Evolutionary conservation across 92 coral and sea anemone species (phyloP), one percentile per base, ranked within the genome.

Genomic region (Palythoa grandiflora): DNA sequence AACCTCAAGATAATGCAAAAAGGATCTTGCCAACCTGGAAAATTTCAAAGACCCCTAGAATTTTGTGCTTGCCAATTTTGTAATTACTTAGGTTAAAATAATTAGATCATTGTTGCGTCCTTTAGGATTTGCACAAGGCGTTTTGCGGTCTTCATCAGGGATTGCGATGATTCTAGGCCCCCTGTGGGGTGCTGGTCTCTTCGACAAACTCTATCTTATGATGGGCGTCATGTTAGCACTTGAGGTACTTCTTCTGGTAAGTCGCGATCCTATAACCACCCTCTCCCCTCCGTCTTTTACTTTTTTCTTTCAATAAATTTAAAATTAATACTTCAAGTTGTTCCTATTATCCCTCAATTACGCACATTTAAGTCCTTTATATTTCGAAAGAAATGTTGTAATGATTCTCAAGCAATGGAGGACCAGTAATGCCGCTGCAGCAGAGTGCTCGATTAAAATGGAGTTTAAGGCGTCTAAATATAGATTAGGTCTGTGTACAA

Each of bases 141-240:
- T 96, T 75, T 96, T 89, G 77, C 94, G 99, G 70, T 95, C 99
- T 0, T 88, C 89, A 6, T 90, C 98, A 74, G 97, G 99, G 13
- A 87, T 96, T 40, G 99, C 96, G 13, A 95, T 91, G 84, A 96
- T 96, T 65, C 88, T 96, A 83, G 99, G 99, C 5, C 95, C 99
- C 73, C 83, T 96, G 76, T 96, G 99, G 99, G 99, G 99, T 35
- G 99, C 94, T 37, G 93, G 98, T 1, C 96, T 96, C n/a, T 89
- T 88, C 35, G 80, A 90, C 78, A 90, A 89, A 40, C 90, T 95
- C 35, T 94, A 88, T 73, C 55, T 92, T 13, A 94, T 93, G 84
- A 52, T 96, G 37, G 90, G 91, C 16, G 99, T 96, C n/a, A 88
- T 96, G 95, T 68, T 92, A 47, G 98, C 88, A 7, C 90, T 96